Base-by-base conservation (phyloP, 2,888 invertebrate species). In the Geophilus truncorum region DNA sequence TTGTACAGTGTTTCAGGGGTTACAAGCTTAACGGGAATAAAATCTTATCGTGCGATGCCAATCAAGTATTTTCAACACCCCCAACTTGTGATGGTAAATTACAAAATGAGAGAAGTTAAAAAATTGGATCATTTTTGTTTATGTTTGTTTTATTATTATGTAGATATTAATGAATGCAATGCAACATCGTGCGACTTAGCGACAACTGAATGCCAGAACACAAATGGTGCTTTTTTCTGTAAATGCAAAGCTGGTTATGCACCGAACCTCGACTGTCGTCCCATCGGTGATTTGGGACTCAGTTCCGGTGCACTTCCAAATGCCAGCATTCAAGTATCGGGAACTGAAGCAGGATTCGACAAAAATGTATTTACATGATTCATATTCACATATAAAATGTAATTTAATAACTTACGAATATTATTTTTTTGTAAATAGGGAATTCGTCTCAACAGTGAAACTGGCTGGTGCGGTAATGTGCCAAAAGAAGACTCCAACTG, bases 381-480 rank as follows among this genome's bases (percentile, higher is more conserved):
- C n/a, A n/a, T 36, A 12, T 34, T 40, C 45, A 21, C 10, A 36
- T 23, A 23, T 12, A 25, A 3, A 6, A 78, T 23, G 21, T 45
- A 15, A 7, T 12, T 45, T n/a, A 18, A 15, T 36, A 18, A 7
- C 5, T 21, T 79, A 62, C n/a, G n/a, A n/a, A n/a, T n/a, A 70
- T 36, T 23, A 4, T 45, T 10, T 40, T 23, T 81, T 82, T 85
- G 87, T 79, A n/a, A n/a, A n/a, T 85, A 93, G 93, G 93, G 93
- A 90, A 90, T 95, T 76, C 92, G 96, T 25, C 88, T 96, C 18
- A 95, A 94, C 85, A 93, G 91, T 83, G 81, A 84, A 18, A 92
- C 92, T 45, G 96, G 96, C 76, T 96, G 96, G 96, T 97, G 96
- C 87, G 96, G 96, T 10, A 93, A 92, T 84, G 92, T 92, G 78